Percentiles rank a stretch among this genome's conserved stretches.
Evolutionary conservation across 2,797 vertebrate genomes (phyloP).

Genomic region (Trematomus bernacchii): DNA sequence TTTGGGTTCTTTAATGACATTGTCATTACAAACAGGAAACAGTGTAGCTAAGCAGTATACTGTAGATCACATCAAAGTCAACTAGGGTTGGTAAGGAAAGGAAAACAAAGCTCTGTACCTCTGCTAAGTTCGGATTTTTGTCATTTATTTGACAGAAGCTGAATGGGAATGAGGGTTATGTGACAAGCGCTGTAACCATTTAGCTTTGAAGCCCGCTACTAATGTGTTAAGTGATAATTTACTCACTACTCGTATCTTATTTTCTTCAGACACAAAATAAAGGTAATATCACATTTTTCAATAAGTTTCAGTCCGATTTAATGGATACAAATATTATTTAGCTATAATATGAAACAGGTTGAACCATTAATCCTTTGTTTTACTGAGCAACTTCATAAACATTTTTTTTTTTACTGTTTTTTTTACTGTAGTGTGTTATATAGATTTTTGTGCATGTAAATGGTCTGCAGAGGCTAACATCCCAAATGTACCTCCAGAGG

Average conservation of each 20-base stretch:
- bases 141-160: not conserved
- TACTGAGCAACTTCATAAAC: too few species aligned
- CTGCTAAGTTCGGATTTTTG: not conserved
- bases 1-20: constrained; percentile 36
- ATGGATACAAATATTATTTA: too few species aligned
- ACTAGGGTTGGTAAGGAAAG: not conserved
- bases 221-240: not conserved
- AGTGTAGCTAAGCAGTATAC: constrained; percentile 10
- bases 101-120: not conserved
- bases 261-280: not conserved
- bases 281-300: too few species aligned
- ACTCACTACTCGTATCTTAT: not conserved
- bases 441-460: too few species aligned
- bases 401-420: too few species aligned
- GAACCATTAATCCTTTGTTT: too few species aligned
- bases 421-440: too few species aligned
- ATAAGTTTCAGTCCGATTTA: too few species aligned
- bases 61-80: constrained; percentile 26
- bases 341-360: too few species aligned
- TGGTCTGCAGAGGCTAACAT: too few species aligned
- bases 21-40: constrained; percentile 26
- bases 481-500: too few species aligned
- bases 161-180: not conserved
- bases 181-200: not conserved
- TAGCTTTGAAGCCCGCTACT: not conserved